Evolutionary conservation across 2,113 vertebrate genomes (phyloP), one percentile per base, ranked within the genome.

Genomic region (Poicephalus gulielmi): DNA sequence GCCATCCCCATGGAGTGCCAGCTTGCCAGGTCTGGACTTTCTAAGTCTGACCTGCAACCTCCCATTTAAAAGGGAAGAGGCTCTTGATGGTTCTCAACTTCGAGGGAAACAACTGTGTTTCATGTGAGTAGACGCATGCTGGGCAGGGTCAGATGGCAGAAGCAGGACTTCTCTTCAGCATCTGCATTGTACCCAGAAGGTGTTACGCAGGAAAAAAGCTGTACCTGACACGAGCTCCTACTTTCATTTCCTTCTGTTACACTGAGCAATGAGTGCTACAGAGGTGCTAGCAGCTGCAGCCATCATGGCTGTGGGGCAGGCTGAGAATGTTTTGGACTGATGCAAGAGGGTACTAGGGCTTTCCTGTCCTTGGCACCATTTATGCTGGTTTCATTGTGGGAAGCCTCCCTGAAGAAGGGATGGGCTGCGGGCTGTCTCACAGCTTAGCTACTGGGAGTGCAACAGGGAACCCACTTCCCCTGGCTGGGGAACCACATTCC

Each of bases 401-500:
- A 11, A 50, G 7, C 7, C 5, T 70, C 55, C 2, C 4, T 2
- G 1, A 31, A n/a, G 41, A 44, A 50, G 15, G 60, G 22, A 49
- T 24, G 30, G 37, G 35, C 60, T 82, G 24, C 17, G 0, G 1
- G 8, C 44, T 74, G 20, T 44, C 63, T 66, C 0, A 2, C 14
- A 63, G 50, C 53, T 94, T 43, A 67, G 59, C 37, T 31, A 46
- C 33, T 31, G 27, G 52, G 49, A 41, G 8, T 28, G 4, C 11
- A 44, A 67, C 0, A 2, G 28, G 4, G 16, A 49, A 31, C 13
- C 11, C 0, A 0, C 10, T 68, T 25, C 13, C 24, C 11, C 9
- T 0, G 2, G 13, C 23, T 52, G 19, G 8, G 25, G 23, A 62
- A 39, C 27, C 2, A 0, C 11, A 22, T 41, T 37, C 52, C 25